These are phyloP conservation scores for Neoaliturus tenellus DNA, from an alignment of 2,888 invertebrate genomes.

Conservation along the genomic window DNA sequence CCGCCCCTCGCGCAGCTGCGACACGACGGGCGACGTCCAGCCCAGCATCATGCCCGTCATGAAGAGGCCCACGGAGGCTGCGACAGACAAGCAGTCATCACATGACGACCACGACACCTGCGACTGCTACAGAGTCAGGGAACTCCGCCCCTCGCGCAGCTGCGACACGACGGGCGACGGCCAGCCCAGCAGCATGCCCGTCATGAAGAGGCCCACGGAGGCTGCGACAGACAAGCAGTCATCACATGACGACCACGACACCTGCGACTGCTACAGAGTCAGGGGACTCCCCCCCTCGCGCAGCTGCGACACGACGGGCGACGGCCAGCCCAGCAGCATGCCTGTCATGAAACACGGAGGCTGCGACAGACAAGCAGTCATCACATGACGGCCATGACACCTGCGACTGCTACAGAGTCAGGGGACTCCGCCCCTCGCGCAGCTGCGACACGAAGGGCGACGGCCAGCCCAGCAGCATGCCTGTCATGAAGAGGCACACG, in stretches of 20 bases:
- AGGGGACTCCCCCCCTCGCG: conserved; percentile 22
- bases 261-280: conserved; percentile 20
- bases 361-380: neutral
- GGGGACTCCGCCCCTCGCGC: neutral
- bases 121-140: conserved; percentile 24
- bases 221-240: conserved; percentile 17
- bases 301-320: conserved; percentile 60
- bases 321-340: conserved; percentile 62
- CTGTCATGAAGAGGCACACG: conserved; percentile 54
- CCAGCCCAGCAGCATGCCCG: conserved; percentile 62
- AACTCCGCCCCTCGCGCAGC: conserved; percentile 37
- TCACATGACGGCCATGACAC: too few relatives aligned
- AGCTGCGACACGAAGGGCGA: conserved; percentile 61
- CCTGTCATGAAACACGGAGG: conserved; percentile 55
- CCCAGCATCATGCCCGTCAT: conserved; percentile 61
- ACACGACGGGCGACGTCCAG: conserved; percentile 62
- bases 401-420: neutral
- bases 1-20: conserved; percentile 49
- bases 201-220: conserved; percentile 54
- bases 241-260: conserved; percentile 38
- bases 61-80: conserved; percentile 53
- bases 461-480: conserved; percentile 62
- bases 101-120: conserved; percentile 58
- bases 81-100: neutral
- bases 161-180: conserved; percentile 61